phyloP scores from a whole-genome alignment of 2,113 vertebrate species.

The Ramphastos sulfuratus region DNA sequence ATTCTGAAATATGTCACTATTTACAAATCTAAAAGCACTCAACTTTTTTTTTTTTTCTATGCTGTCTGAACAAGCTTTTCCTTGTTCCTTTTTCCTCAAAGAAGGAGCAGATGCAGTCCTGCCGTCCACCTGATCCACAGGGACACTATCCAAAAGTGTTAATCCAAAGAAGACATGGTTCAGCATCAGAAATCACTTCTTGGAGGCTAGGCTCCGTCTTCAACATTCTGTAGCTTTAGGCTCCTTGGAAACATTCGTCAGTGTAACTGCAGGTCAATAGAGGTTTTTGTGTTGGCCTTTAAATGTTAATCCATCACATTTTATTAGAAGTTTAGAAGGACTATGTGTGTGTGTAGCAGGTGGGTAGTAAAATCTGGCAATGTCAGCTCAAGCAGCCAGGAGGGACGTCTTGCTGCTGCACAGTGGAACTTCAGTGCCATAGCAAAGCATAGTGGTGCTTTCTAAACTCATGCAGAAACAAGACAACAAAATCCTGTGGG shows the following conservation, averaged over 20 bases:
- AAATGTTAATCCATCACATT: slow-evolving; percentile 75
- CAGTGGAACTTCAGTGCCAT: background rate
- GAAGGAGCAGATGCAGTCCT: background rate
- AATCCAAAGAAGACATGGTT: slow-evolving; percentile 18
- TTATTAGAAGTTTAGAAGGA: slow-evolving; percentile 73
- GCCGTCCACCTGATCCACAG: background rate
- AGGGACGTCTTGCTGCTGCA: background rate
- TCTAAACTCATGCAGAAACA: background rate
- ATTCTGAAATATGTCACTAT: background rate
- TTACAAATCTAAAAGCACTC: background rate
- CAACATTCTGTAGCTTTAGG: slow-evolving; percentile 25
- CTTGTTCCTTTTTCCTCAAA: background rate
- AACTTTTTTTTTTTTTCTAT: background rate
- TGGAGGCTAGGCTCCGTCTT: slow-evolving; percentile 11
- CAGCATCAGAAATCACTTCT: slow-evolving; percentile 33
- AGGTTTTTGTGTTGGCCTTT: slow-evolving; percentile 70
- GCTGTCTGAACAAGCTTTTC: background rate
- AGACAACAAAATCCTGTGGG: background rate
- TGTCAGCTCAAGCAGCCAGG: background rate
- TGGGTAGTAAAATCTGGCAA: background rate
- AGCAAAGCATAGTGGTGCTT: background rate
- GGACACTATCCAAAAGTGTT: slow-evolving; percentile 32
- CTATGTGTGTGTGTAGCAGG: background rate
- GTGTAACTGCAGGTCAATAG: slow-evolving; percentile 58
- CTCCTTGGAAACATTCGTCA: slow-evolving; percentile 75